Percentiles rank a stretch among this genome's conserved stretches.
Evolutionary conservation across 2,888 invertebrate species (phyloP).

Genomic region (Anthrax anthrax): DNA sequence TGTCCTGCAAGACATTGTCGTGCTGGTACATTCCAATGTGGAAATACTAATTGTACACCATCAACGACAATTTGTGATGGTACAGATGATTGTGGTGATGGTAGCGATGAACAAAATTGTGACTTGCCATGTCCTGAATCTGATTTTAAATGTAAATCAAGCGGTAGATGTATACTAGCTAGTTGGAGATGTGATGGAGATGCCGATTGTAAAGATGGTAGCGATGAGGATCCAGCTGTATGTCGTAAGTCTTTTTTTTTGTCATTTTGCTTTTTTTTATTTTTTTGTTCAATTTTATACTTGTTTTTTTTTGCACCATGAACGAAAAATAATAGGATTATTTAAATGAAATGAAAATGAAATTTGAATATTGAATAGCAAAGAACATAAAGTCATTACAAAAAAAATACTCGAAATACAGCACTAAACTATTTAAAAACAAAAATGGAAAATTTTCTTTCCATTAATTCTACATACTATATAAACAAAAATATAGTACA

Average conservation of each 20-base stretch:
- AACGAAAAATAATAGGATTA: no score
- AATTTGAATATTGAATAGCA: no score
- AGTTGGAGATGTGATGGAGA: slow-evolving; percentile 93
- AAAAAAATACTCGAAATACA: no score
- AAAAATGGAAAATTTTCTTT: no score
- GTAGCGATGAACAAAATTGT: slow-evolving; percentile 76
- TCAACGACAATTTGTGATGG: slow-evolving; percentile 90
- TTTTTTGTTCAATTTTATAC: no score
- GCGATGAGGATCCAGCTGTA: slow-evolving; percentile 79
- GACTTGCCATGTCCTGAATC: slow-evolving; percentile 70
- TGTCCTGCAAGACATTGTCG: slow-evolving; percentile 78
- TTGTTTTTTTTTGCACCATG: neutral
- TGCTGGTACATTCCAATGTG: slow-evolving; percentile 87
- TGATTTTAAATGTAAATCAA: slow-evolving; percentile 79
- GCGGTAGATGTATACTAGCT: slow-evolving; percentile 75
- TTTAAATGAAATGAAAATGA: no score
- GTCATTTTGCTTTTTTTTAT: neutral
- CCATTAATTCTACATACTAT: no score
- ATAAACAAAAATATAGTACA: no score
- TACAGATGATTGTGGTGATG: slow-evolving; percentile 81
- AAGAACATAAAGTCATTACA: no score
- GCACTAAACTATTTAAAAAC: no score
- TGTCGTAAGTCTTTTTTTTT: slow-evolving; percentile 46
- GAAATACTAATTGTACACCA: slow-evolving; percentile 83
- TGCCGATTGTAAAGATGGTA: slow-evolving; percentile 83